A percentile compares a stretch with the other conserved stretches of the same genome.
Conservation (phyloP, 2,888 invertebrate species). For the Labia minor region DNA sequence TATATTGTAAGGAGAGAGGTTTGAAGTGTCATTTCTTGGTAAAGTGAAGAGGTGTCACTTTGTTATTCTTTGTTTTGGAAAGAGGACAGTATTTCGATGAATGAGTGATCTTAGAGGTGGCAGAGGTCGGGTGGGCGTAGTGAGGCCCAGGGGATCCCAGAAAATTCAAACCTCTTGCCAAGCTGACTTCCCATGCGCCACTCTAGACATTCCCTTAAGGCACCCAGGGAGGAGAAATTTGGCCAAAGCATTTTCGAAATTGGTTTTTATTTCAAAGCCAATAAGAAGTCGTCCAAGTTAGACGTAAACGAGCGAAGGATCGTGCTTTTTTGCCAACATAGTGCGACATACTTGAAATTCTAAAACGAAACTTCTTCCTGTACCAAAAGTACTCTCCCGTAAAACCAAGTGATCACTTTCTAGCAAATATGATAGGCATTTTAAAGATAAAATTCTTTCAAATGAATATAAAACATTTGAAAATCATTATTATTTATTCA, state of each 20-base stretch:
- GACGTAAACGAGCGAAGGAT: neutral
- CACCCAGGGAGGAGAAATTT: neutral
- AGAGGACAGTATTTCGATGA: neutral
- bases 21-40: too few species aligned
- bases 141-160: neutral
- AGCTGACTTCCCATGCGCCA: neutral
- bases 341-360: conserved; percentile 13
- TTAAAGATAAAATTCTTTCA: too few species aligned
- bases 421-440: too few species aligned
- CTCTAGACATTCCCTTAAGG: conserved; percentile 1
- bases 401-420: neutral
- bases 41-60: neutral
- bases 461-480: too few species aligned
- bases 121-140: neutral
- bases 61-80: neutral
- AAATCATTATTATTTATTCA: too few species aligned
- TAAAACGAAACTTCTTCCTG: neutral
- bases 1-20: too few species aligned
- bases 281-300: conserved; percentile 6
- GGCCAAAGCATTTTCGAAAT: conserved; percentile 13
- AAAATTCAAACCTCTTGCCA: too few species aligned
- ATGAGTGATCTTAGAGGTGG: neutral
- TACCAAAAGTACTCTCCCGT: neutral
- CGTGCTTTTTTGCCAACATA: conserved; percentile 2
- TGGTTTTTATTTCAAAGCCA: conserved; percentile 13